Evolutionary conservation across 2,797 vertebrate genomes (phyloP).

Genomic region (Phrynocephalus guinanensis): DNA sequence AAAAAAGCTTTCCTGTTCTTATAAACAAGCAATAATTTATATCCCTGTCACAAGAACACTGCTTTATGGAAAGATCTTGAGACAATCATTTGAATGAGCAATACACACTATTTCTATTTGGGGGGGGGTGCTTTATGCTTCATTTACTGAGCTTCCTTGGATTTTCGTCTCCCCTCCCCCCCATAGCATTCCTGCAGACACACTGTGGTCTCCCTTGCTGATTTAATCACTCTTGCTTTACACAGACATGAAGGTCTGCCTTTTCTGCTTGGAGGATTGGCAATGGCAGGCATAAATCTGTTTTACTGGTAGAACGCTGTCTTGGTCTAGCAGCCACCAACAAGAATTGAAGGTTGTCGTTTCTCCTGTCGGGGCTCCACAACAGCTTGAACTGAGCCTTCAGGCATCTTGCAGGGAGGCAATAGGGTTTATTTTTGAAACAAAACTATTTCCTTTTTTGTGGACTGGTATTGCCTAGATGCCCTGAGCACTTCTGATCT

Average conservation of each 20-base stretch:
- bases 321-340: background rate
- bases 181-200: background rate
- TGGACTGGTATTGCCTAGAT: no score
- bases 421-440: no score
- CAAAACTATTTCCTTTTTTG: no score
- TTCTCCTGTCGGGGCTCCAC: background rate
- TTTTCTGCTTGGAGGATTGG: background rate
- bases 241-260: background rate
- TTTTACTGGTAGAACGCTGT: slow-evolving; percentile 1
- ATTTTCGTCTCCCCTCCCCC: background rate
- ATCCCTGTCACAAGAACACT: background rate
- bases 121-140: no score
- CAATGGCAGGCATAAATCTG: slow-evolving; percentile 8
- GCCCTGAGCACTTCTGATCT: no score
- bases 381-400: slow-evolving; percentile 12
- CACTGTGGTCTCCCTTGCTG: slow-evolving; percentile 17
- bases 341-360: background rate
- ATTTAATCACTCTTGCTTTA: slow-evolving; percentile 12
- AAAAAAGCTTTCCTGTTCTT: no score
- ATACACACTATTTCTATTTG: background rate
- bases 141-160: background rate
- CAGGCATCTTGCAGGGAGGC: background rate
- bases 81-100: background rate
- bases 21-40: background rate
- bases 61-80: background rate